These are phyloP conservation scores for Parasteatoda lunata DNA, from an alignment of 2,888 invertebrate genomes.

Conservation along the genomic window DNA sequence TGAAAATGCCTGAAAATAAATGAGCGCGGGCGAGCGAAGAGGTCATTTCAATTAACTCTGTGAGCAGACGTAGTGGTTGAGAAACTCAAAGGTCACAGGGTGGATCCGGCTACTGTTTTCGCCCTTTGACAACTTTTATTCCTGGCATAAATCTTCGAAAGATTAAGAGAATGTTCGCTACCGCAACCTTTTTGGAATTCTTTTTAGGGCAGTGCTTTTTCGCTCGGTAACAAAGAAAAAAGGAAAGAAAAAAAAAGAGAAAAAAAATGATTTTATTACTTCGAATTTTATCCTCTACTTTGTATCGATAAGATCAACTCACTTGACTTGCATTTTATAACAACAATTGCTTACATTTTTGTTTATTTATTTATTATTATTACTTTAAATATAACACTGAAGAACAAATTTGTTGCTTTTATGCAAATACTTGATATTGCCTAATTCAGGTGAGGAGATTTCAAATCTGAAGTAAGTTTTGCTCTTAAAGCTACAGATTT, in stretches of 20 bases:
- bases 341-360: too few relatives aligned
- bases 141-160: slow-evolving; percentile 50
- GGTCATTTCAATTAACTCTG: slow-evolving; percentile 53
- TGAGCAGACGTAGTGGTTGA: slow-evolving; percentile 5
- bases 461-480: too few relatives aligned
- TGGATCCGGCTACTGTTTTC: slow-evolving; percentile 58
- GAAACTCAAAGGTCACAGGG: slow-evolving; percentile 32
- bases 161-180: slow-evolving; percentile 11
- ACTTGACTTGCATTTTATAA: too few relatives aligned
- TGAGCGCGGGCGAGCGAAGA: slow-evolving; percentile 7
- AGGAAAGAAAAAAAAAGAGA: background rate
- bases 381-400: too few relatives aligned
- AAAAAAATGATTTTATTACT: background rate
- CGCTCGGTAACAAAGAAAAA: background rate
- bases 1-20: background rate
- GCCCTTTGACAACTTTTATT: slow-evolving; percentile 29
- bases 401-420: too few relatives aligned
- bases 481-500: too few relatives aligned
- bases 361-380: too few relatives aligned
- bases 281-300: background rate
- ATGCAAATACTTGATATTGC: too few relatives aligned
- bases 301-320: too few relatives aligned
- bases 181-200: background rate
- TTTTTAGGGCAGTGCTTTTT: background rate
- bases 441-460: too few relatives aligned